These are phyloP conservation scores for Tinea pellionella DNA, from an alignment of 2,888 invertebrate species.

Conservation along the genomic window DNA sequence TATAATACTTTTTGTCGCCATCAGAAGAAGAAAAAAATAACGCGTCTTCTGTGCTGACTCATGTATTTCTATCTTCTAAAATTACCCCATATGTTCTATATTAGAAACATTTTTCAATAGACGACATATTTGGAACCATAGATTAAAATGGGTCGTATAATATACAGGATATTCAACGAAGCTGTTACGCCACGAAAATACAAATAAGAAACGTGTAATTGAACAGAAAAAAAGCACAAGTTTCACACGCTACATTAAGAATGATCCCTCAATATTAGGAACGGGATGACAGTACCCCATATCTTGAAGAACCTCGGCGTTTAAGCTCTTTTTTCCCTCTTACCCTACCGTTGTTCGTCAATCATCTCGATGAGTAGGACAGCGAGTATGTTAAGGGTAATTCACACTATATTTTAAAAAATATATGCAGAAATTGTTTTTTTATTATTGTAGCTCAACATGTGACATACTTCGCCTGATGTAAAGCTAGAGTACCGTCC, in stretches of 20 bases:
- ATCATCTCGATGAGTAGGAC: conserved; percentile 30
- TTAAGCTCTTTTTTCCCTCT: conserved; percentile 13
- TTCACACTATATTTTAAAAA: neutral
- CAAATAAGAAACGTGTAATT: neutral
- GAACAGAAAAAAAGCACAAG: neutral
- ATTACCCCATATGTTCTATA: no score
- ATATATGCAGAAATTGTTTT: neutral
- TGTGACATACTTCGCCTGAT: no score
- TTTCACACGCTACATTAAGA: conserved; percentile 1
- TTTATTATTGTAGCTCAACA: neutral
- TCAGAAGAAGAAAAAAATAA: no score
- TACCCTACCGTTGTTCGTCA: conserved; percentile 30
- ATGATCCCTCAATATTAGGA: neutral
- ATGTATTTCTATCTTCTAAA: no score
- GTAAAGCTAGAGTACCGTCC: no score
- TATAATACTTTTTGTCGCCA: no score
- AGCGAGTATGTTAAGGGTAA: neutral
- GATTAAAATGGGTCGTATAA: no score
- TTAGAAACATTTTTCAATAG: no score
- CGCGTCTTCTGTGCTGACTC: no score
- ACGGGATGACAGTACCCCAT: neutral
- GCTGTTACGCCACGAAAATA: neutral
- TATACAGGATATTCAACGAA: no score
- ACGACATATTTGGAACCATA: no score
- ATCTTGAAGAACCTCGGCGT: neutral